A percentile compares a stretch with the other conserved stretches of the same genome.
Conservation (phyloP, 1,140 invertebrate species). For the Papilio dardanus region DNA sequence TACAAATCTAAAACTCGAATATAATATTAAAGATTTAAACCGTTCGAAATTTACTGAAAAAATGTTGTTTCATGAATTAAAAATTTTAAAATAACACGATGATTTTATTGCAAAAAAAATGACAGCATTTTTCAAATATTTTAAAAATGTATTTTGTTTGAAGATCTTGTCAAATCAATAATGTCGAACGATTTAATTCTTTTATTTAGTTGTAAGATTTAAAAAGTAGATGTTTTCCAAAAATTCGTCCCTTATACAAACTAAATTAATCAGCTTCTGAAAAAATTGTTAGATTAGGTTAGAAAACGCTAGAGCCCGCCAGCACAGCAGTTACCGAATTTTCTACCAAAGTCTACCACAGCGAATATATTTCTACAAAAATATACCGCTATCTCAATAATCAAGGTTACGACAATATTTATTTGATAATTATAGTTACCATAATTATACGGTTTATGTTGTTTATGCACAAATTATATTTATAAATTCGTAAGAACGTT, state of each 20-base stretch:
- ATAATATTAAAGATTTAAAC: constrained; percentile 27
- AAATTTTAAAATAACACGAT: neutral
- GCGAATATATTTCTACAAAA: constrained; percentile 43
- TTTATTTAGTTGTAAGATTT: constrained; percentile 55
- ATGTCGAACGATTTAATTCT: constrained; percentile 49
- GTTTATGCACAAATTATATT: constrained; percentile 41
- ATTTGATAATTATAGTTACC: constrained; percentile 51
- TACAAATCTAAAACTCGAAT: constrained; percentile 61
- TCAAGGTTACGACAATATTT: constrained; percentile 47
- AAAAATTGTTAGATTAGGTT: constrained; percentile 63
- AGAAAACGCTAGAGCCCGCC: constrained; percentile 75
- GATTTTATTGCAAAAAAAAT: neutral
- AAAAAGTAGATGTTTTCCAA: constrained; percentile 50
- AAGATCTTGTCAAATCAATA: neutral
- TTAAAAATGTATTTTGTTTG: neutral
- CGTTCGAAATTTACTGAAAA: neutral
- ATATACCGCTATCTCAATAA: constrained; percentile 56
- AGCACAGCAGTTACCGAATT: constrained; percentile 41
- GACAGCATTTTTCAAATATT: neutral
- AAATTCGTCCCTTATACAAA: constrained; percentile 16
- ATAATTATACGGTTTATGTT: constrained; percentile 46
- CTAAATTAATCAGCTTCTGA: constrained; percentile 47
- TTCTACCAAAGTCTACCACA: constrained; percentile 46
- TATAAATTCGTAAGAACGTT: constrained; percentile 2
- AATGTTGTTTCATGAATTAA: neutral